Base-by-base conservation (phyloP, 2,113 vertebrate genomes). In the Entomyzon cyanotis region DNA sequence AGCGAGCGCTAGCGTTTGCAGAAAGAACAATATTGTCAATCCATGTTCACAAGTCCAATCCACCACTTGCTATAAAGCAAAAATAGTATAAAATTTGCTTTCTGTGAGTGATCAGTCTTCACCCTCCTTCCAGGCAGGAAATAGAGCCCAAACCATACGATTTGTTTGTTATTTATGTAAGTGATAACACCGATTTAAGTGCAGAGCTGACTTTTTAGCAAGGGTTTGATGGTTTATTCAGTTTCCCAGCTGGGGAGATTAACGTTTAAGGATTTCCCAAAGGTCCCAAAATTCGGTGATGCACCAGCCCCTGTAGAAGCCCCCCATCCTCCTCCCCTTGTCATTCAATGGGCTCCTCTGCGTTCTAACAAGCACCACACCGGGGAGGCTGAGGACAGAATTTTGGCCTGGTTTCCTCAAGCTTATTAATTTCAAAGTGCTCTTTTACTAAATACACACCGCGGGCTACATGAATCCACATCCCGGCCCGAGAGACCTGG, bases 1-100 rank as follows among this genome's bases (percentile, higher is more conserved):
- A 95, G 94, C 44, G 96, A 96, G 90, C 9, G 1, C 78, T 96
- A 96, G 90, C 31, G 2, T 90, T 96, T 97, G 96, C 94, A 89
- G 93, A 97, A 97, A 96, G 97, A 97, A 97, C 89, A 85, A 97
- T 93, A 96, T 96, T 91, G 95, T 93, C 84, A 55, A 93, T 55
- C 53, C 15, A 5, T 83, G 94, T 94, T 94, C 96, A 76, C 83
- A 80, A 87, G 86, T 59, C 93, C 81, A 80, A 55, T 22, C 41
- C 88, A 94, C 86, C 79, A 16, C 62, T 70, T 71, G 73, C 84
- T 74, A 55, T 28, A 87, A 90, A 89, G 52, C 79, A 95, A 96
- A 93, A 87, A 69, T 49, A 68, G 78, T 37, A 28, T 94, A 89
- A 93, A 94, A 90, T 71, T 84, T 59, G 12, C 84, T 92, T 95